Evolutionary conservation across 1,140 invertebrate genomes (phyloP).

Genomic region (Drosophila neocordata): DNA sequence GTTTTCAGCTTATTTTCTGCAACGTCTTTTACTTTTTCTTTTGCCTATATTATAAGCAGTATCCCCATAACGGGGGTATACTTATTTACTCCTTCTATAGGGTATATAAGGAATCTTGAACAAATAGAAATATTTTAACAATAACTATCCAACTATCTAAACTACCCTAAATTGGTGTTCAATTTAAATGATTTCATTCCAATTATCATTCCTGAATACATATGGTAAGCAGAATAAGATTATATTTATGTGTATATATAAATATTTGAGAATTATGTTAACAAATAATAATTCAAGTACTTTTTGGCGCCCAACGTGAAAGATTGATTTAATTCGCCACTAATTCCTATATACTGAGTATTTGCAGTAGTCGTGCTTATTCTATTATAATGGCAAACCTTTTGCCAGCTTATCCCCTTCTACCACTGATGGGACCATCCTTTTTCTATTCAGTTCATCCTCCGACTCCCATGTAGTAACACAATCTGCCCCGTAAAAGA

Average conservation of each 20-base stretch:
- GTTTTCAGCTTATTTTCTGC: constrained; percentile 78
- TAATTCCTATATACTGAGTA: background rate
- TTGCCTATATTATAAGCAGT: constrained; percentile 27
- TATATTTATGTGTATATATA: too few relatives aligned
- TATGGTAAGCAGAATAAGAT: too few relatives aligned
- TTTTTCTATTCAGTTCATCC: constrained; percentile 20
- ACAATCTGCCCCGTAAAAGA: constrained; percentile 80
- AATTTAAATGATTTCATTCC: too few relatives aligned
- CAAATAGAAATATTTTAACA: too few relatives aligned
- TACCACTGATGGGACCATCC: background rate
- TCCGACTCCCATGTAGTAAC: constrained; percentile 54
- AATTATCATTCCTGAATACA: too few relatives aligned
- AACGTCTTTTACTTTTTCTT: constrained; percentile 60
- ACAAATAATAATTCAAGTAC: too few relatives aligned
- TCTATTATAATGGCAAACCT: background rate
- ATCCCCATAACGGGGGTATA: background rate
- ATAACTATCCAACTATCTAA: too few relatives aligned
- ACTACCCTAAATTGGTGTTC: too few relatives aligned
- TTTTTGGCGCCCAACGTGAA: too few relatives aligned
- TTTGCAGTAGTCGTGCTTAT: background rate
- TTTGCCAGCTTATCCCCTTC: background rate
- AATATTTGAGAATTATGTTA: too few relatives aligned
- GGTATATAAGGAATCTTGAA: background rate
- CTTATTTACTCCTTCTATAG: too few relatives aligned
- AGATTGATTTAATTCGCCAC: background rate